Conservation (phyloP, 2,113 vertebrate species). For the Hepsetus odoe region DNA sequence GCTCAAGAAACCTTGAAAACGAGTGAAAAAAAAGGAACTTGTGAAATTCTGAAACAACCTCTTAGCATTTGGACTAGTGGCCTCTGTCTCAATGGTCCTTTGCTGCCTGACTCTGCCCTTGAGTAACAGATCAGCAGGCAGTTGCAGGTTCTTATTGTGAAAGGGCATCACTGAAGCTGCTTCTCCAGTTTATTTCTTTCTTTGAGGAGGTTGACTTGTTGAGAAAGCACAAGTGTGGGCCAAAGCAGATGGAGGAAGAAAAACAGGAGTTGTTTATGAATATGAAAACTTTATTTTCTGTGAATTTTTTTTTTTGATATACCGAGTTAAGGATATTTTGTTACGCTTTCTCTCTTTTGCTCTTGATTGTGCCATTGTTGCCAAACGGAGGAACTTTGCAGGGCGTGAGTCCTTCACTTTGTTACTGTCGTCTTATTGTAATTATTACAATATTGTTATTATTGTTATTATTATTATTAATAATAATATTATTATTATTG, state of each 20-base stretch:
- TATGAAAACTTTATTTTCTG: constrained; percentile 73
- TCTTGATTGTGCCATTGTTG: constrained; percentile 70
- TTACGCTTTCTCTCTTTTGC: constrained; percentile 69
- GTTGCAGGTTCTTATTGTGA: constrained; percentile 70
- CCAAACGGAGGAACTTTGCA: constrained; percentile 59
- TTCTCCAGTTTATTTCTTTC: constrained; percentile 78
- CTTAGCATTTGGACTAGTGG: constrained; percentile 69
- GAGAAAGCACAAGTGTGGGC: constrained; percentile 62
- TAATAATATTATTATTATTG: constrained; percentile 70
- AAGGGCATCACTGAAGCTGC: constrained; percentile 71
- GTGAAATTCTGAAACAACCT: constrained; percentile 60
- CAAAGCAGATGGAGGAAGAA: constrained; percentile 57
- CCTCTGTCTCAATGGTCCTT: constrained; percentile 59
- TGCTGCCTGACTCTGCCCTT: constrained; percentile 21
- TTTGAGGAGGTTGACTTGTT: constrained; percentile 73
- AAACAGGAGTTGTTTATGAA: constrained; percentile 60
- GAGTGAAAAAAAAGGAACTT: not conserved
- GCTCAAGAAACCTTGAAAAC: constrained; percentile 29
- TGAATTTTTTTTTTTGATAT: constrained; percentile 74
- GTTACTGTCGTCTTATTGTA: constrained; percentile 69
- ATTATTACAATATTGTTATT: constrained; percentile 65
- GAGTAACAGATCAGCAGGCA: constrained; percentile 34
- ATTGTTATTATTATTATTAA: constrained; percentile 60
- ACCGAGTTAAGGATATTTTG: constrained; percentile 66
- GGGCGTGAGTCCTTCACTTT: constrained; percentile 60